Percentiles rank a stretch among this genome's conserved stretches.
phyloP scores from a whole-genome alignment of 2,888 invertebrate genomes.

The Drosophila birchii region DNA sequence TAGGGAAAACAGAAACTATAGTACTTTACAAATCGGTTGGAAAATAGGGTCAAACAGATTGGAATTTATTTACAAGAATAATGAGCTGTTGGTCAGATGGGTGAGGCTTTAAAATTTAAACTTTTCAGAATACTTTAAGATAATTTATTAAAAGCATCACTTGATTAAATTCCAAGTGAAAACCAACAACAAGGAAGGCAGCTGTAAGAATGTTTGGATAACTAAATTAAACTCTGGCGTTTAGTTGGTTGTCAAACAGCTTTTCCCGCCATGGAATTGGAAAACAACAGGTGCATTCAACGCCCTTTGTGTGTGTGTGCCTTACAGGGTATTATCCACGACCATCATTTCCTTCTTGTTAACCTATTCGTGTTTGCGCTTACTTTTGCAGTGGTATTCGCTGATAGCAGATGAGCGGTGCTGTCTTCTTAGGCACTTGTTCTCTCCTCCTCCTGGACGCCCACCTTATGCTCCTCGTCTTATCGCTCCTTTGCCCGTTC shows the following conservation, averaged over 20 bases:
- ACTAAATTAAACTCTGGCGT: not conserved
- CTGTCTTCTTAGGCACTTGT: constrained; percentile 66
- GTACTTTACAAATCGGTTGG: not conserved
- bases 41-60: not conserved
- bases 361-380: constrained; percentile 42
- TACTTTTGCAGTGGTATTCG: constrained; percentile 71
- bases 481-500: constrained; percentile 13
- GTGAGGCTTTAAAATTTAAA: not conserved
- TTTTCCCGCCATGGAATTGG: not conserved
- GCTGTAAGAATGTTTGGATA: not conserved
- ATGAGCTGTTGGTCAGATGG: not conserved
- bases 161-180: too few relatives aligned
- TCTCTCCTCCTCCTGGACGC: constrained; percentile 12
- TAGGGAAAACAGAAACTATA: not conserved
- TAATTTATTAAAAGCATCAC: too few relatives aligned
- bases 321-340: constrained; percentile 6
- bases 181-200: not conserved
- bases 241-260: constrained; percentile 7
- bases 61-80: not conserved
- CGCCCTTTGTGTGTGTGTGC: not conserved
- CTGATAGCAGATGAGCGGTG: constrained; percentile 52
- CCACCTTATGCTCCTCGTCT: constrained; percentile 21
- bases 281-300: not conserved
- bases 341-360: constrained; percentile 24
- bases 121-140: not conserved